A percentile compares a stretch with the other conserved stretches of the same genome.
phyloP scores from a whole-genome alignment of 2,888 invertebrate genomes.

The Thereva nobilitata region DNA sequence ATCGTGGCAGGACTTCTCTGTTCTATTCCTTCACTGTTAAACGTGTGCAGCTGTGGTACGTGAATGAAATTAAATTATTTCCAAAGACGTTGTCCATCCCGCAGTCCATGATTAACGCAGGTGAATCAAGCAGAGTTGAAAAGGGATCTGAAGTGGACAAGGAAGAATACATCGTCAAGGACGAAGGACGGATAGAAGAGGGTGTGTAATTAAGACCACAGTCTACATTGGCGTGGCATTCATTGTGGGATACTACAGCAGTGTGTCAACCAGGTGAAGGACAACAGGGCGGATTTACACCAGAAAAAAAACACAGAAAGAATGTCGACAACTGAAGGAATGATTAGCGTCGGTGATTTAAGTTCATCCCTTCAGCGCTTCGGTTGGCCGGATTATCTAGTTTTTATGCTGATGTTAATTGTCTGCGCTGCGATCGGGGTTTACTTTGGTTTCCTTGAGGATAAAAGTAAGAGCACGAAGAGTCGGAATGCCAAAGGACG shows the following conservation, averaged over 20 bases:
- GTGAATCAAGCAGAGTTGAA: slow-evolving; percentile 18
- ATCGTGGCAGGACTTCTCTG: not conserved
- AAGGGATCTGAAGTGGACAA: not conserved
- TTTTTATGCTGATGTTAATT: slow-evolving; percentile 77
- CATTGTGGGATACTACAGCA: too few relatives aligned
- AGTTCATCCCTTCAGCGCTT: slow-evolving; percentile 66
- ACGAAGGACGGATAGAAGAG: too few relatives aligned
- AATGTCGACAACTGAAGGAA: slow-evolving; percentile 10
- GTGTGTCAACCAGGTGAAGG: not conserved
- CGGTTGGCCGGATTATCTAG: slow-evolving; percentile 74
- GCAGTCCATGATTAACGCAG: slow-evolving; percentile 4
- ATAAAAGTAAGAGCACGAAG: slow-evolving; percentile 44
- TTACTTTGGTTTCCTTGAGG: slow-evolving; percentile 77
- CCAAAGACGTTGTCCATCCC: not conserved
- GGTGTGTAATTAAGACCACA: too few relatives aligned
- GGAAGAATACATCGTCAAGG: too few relatives aligned
- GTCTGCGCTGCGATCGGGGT: slow-evolving; percentile 78
- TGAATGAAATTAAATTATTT: not conserved
- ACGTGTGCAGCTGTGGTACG: slow-evolving; percentile 2
- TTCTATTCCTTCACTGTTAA: not conserved
- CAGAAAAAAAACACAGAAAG: not conserved
- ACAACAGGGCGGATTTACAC: not conserved
- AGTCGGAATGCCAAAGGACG: slow-evolving; percentile 45
- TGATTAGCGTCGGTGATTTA: slow-evolving; percentile 53
- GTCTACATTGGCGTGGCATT: too few relatives aligned